phyloP scores from a whole-genome alignment of 2,888 invertebrate species.

The Brenthis ino region DNA sequence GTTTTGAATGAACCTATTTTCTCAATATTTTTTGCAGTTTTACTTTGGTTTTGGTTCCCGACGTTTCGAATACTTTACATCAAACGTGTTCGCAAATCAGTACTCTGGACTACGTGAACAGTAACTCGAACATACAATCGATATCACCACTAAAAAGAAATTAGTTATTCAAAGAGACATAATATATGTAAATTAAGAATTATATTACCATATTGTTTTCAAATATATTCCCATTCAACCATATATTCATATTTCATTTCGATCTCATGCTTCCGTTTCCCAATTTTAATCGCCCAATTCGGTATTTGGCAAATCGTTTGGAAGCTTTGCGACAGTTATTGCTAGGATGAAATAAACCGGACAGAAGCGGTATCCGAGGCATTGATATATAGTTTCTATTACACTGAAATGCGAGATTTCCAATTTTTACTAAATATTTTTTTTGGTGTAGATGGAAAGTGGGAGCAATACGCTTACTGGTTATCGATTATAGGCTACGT shows the following conservation, averaged over 20 bases:
- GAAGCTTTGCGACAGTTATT: constrained; percentile 22
- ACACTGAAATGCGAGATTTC: background rate
- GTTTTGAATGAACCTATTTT: no score
- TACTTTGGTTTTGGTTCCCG: no score
- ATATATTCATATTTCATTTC: constrained; percentile 18
- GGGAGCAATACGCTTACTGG: background rate
- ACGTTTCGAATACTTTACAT: no score
- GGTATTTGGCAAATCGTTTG: constrained; percentile 24
- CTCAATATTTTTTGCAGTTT: no score
- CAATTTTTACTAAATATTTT: background rate
- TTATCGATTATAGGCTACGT: no score
- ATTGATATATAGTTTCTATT: constrained; percentile 19
- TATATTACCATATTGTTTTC: background rate
- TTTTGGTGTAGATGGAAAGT: background rate
- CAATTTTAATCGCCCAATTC: constrained; percentile 24
- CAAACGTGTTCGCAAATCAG: no score
- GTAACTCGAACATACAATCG: no score
- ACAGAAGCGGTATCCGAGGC: constrained; percentile 13
- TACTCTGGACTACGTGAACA: no score
- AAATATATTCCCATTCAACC: background rate
- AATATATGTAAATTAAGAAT: no score
- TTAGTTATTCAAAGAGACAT: no score
- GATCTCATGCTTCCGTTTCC: constrained; percentile 21
- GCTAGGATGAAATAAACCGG: constrained; percentile 19
- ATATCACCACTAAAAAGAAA: no score